Conservation (phyloP, 2,797 vertebrate species). For the Rhinophrynus dorsalis region DNA sequence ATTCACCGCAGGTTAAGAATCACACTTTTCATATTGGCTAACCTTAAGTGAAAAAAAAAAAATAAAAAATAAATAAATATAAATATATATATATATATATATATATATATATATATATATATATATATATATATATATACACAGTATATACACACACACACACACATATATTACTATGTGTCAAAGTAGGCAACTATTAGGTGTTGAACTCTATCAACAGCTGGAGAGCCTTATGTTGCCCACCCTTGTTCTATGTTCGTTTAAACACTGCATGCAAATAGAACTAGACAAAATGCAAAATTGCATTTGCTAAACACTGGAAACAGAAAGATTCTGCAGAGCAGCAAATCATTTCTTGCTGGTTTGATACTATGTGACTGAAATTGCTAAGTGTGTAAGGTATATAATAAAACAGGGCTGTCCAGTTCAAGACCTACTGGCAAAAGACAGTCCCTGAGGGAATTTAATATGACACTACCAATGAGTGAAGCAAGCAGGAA, state of each 20-base stretch:
- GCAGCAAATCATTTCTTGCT: background rate
- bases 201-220: too few relatives aligned
- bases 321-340: background rate
- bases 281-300: background rate
- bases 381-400: background rate
- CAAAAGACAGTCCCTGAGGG: background rate
- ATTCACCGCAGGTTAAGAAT: too few relatives aligned
- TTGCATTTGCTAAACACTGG: background rate
- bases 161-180: too few relatives aligned
- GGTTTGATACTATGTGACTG: background rate
- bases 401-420: conserved; percentile 1
- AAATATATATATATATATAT: too few relatives aligned
- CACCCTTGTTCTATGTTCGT: too few relatives aligned
- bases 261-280: background rate
- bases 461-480: conserved; percentile 4
- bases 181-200: too few relatives aligned
- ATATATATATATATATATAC: too few relatives aligned
- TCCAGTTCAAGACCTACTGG: background rate
- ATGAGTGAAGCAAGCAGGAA: background rate
- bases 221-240: too few relatives aligned
- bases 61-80: too few relatives aligned
- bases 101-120: background rate
- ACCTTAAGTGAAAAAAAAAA: too few relatives aligned
- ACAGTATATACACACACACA: too few relatives aligned
- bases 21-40: too few relatives aligned